Base-by-base conservation (phyloP, 2,113 vertebrate species). In the Syngnathus floridae region DNA sequence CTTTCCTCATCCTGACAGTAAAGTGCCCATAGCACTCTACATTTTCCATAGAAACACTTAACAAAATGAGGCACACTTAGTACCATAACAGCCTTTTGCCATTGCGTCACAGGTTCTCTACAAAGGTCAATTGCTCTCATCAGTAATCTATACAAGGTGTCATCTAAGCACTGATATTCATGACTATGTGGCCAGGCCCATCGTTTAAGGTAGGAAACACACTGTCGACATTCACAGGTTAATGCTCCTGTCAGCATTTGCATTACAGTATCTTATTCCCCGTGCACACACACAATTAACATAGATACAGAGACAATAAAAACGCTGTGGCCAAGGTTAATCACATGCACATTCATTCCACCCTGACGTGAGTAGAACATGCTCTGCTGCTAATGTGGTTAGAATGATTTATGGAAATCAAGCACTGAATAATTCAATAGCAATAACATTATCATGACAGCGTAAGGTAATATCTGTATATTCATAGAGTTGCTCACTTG, bases 331-430 rank as follows among this genome's bases (percentile, higher is more conserved):
- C 21, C 49, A 21, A 52, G n/a, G 49, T 22, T 52, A 51, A 51
- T 52, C 49, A 22, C 49, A 52, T 52, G 49, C 49, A 12, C 49
- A 4, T 52, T 52, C 49, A 52, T 9, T 52, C 11, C 49, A 52
- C 49, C n/a, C 49, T 22, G 10, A 52, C n/a, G 9, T 52, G 22
- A 52, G 49, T 52, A 52, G n/a, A 52, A 52, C 49, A 52, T 52
- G 49, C n/a, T 52, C 49, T 22, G 19, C 19, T 52, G 49, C 49
- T 52, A 52, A 52, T 52, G 49, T 52, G 49, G 49, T 52, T 52
- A 52, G n/a, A 52, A 21, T 52, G 49, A 52, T 52, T 52, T 52
- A 52, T 52, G 49, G 49, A 52, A 9, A 21, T 52, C n/a, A 21
- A 22, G 49, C n/a, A 5, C 11, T 52, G 49, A 52, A 52, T 52